Conservation (phyloP, 2,888 invertebrate species). For the Andrena flavipes region DNA sequence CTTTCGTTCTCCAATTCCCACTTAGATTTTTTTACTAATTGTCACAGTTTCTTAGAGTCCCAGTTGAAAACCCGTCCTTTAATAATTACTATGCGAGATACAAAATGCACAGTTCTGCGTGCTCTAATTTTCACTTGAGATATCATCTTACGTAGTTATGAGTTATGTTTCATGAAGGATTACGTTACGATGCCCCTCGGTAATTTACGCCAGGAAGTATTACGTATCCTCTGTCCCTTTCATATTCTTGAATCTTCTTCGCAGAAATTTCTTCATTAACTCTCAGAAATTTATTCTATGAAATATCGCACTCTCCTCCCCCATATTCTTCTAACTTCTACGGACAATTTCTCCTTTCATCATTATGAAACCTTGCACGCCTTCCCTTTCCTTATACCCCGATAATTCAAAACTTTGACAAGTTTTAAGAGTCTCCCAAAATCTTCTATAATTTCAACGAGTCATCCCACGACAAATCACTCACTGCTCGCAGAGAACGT, state of each 20-base stretch:
- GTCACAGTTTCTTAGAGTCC: too few species aligned
- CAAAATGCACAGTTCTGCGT: not conserved
- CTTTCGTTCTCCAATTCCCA: too few species aligned
- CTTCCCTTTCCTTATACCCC: not conserved
- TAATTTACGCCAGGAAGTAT: constrained; percentile 3
- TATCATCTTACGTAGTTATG: not conserved
- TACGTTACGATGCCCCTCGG: too few species aligned
- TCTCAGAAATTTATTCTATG: constrained; percentile 2
- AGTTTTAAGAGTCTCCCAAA: not conserved
- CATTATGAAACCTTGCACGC: not conserved
- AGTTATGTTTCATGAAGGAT: not conserved
- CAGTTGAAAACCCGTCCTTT: too few species aligned
- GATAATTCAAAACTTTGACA: not conserved
- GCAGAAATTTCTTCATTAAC: not conserved
- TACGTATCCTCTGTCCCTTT: not conserved
- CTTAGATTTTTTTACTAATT: too few species aligned
- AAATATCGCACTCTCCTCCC: not conserved
- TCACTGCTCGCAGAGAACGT: not conserved
- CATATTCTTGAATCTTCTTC: constrained; percentile 2
- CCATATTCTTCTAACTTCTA: not conserved
- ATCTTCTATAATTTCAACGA: not conserved
- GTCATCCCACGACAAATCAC: not conserved
- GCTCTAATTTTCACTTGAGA: not conserved
- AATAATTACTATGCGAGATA: too few species aligned
- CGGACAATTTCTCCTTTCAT: not conserved